Base-by-base conservation (phyloP, 2,113 vertebrate genomes). In the Lampris incognitus region DNA sequence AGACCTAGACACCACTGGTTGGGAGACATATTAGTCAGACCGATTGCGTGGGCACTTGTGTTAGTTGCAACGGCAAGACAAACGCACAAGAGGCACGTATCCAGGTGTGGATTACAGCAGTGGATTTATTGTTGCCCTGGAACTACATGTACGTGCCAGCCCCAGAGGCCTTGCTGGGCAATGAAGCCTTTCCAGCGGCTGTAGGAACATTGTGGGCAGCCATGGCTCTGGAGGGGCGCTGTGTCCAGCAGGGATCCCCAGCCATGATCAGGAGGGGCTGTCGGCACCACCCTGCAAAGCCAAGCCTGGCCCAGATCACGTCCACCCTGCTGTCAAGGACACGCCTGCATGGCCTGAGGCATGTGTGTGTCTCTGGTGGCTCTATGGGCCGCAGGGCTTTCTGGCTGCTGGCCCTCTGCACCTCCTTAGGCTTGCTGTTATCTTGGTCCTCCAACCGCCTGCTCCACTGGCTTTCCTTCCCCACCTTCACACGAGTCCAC, bases 371-470 rank as follows among this genome's bases (percentile, higher is more conserved):
- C 11, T 91, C 94, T 3, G 91, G 94, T 0, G 93, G 93, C 51
- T 95, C 96, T 0, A 79, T 95, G 64, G 92, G 94, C 74, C 95
- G 95, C 52, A 94, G 97, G 64, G 96, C 95, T 49, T 94, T 98
- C 71, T 99, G 97, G 97, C 92, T 96, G 58, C 91, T 99, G 87
- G 97, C 97, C 49, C 92, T 98, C 74, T 98, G 96, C 88, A 95
- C 96, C 50, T 96, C 97, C 9, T 84, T 99, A 74, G 98, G 97
- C 46, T 90, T 98, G 86, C 94, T 99, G 76, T 86, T 99, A 82
- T 96, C 98, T 58, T 98, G 97, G 96, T 98, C 97, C 81, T 98
- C 97, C 66, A 96, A 98, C 90, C 95, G 97, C 44, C 87, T 99
- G 2, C 96, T 98, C 51, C 95, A 98, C 92, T 97, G 97, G 97